Evolutionary conservation across 2,797 vertebrate species (phyloP).

Genomic region (Poecilia gillii): DNA sequence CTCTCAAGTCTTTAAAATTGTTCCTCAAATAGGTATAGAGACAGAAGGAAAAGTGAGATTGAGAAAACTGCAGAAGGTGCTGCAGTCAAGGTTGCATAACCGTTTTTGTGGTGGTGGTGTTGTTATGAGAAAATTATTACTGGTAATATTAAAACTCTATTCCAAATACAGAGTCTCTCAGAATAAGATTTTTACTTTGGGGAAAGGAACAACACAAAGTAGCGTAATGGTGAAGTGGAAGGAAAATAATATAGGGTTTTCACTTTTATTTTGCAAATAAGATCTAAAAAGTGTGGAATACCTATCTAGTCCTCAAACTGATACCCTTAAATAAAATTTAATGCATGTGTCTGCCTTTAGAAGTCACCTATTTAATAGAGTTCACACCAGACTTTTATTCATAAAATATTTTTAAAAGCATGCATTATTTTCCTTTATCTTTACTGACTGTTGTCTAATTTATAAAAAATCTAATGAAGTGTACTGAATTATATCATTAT

Average conservation of each 20-base stretch:
- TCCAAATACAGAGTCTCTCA: neutral
- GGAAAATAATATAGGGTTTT: neutral
- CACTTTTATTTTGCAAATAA: neutral
- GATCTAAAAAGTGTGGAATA: neutral
- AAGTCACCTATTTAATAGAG: neutral
- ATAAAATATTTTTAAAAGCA: too few species aligned
- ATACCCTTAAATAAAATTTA: neutral
- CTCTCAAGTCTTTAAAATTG: constrained; percentile 45
- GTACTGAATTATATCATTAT: neutral
- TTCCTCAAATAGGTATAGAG: constrained; percentile 23
- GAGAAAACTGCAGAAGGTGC: constrained; percentile 20
- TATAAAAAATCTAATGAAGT: neutral
- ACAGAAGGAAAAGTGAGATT: constrained; percentile 16
- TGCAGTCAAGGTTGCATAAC: neutral
- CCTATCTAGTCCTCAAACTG: neutral
- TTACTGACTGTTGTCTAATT: neutral
- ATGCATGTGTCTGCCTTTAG: neutral
- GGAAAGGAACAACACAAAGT: neutral
- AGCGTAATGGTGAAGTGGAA: neutral
- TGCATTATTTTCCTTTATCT: neutral
- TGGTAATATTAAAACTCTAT: neutral
- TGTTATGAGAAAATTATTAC: neutral
- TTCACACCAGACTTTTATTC: too few species aligned
- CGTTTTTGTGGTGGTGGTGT: neutral
- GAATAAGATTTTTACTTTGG: neutral